Evolutionary conservation across 37 sponge, comb jelly and placozoan genomes (phyloP).

Genomic region (Theonella swinhoei): DNA sequence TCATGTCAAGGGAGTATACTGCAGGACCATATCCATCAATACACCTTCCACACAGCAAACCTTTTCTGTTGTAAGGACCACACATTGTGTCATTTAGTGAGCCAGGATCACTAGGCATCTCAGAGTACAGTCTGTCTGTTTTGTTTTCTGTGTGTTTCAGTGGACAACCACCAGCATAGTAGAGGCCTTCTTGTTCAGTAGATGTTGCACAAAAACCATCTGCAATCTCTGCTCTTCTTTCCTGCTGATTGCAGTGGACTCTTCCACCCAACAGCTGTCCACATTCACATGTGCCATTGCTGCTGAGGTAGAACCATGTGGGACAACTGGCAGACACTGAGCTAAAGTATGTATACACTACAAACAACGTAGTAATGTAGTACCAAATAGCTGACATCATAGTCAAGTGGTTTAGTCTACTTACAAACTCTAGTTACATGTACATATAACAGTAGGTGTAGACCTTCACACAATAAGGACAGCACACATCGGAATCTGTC

Average conservation of each 20-base stretch:
- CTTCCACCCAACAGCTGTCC: neutral
- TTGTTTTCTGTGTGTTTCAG: neutral
- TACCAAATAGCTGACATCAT: too few relatives aligned
- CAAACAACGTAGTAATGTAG: too few relatives aligned
- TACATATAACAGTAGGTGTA: too few relatives aligned
- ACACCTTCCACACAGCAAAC: neutral
- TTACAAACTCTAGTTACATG: too few relatives aligned
- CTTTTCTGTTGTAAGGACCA: slow-evolving; percentile 1
- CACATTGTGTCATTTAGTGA: neutral
- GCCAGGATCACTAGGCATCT: neutral
- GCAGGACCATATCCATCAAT: neutral
- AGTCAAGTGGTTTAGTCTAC: too few relatives aligned
- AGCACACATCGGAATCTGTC: too few relatives aligned
- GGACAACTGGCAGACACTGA: too few relatives aligned
- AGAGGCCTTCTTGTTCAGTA: neutral
- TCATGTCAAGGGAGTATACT: neutral
- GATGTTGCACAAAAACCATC: neutral
- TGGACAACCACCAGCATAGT: neutral
- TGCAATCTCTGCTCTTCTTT: neutral
- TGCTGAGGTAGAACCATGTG: neutral
- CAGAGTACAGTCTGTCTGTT: neutral
- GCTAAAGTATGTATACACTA: too few relatives aligned
- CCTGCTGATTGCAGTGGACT: neutral
- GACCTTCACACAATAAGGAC: too few relatives aligned
- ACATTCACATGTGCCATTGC: neutral